A percentile compares a stretch with the other conserved stretches of the same genome.
These are phyloP conservation scores for Sciurus vulgaris DNA, from an alignment of 2,797 vertebrate genomes.

Conservation along the genomic window DNA sequence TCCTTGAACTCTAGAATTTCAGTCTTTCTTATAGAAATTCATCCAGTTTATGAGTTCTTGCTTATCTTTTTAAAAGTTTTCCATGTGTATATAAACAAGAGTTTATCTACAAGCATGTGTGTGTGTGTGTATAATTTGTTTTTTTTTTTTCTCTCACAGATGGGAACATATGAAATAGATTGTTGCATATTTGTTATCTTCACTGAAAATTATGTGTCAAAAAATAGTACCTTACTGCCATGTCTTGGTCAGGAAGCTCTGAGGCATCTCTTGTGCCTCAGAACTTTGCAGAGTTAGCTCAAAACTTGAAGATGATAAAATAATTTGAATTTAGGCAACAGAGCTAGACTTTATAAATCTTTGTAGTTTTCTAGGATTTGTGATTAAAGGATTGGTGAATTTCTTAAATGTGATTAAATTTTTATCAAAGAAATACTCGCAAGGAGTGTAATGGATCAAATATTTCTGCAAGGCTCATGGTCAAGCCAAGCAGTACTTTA, in stretches of 20 bases:
- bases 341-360: background rate
- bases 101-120: background rate
- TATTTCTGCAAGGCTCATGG: background rate
- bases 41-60: background rate
- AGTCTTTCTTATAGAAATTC: background rate
- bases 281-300: background rate
- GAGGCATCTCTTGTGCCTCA: background rate
- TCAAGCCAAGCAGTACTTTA: background rate
- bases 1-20: background rate
- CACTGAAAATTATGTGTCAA: background rate
- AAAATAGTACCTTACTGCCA: background rate
- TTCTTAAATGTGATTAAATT: constrained; percentile 25
- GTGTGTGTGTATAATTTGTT: background rate
- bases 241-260: background rate
- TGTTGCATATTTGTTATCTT: background rate
- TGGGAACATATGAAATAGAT: background rate
- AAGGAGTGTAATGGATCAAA: background rate
- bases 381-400: background rate
- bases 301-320: background rate
- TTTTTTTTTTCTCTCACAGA: background rate
- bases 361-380: background rate
- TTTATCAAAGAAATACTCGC: constrained; percentile 28
- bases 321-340: background rate
- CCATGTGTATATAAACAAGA: background rate
- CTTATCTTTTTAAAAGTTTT: background rate